These are phyloP conservation scores for Acrobasis suavella DNA, from an alignment of 2,888 invertebrate species.

Conservation along the genomic window DNA sequence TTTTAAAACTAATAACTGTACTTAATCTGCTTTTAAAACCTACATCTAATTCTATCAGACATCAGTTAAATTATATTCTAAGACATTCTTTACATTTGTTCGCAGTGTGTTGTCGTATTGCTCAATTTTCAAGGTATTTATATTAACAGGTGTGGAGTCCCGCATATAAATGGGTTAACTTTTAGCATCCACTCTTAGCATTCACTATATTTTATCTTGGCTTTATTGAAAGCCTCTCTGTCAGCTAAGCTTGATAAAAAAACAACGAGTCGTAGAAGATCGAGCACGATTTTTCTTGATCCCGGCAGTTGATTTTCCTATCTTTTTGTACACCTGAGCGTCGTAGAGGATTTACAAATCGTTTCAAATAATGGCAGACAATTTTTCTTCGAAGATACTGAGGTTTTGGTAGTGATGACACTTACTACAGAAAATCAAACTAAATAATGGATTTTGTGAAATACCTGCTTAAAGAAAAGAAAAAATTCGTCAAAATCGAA, in stretches of 20 bases:
- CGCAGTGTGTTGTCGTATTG: too few relatives aligned
- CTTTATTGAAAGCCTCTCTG: not conserved
- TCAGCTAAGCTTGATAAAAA: not conserved
- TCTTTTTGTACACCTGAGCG: slow-evolving; percentile 5
- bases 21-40: too few relatives aligned
- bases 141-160: not conserved
- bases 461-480: too few relatives aligned
- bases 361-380: slow-evolving; percentile 6
- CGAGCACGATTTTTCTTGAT: slow-evolving; percentile 12
- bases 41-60: too few relatives aligned
- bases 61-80: too few relatives aligned
- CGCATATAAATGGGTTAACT: not conserved
- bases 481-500: too few relatives aligned
- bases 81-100: too few relatives aligned
- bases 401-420: too few relatives aligned
- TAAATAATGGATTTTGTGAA: too few relatives aligned
- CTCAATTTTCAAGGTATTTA: too few relatives aligned
- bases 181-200: not conserved
- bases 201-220: not conserved
- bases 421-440: too few relatives aligned
- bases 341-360: slow-evolving; percentile 13
- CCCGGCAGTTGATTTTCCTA: slow-evolving; percentile 13
- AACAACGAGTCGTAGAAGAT: not conserved
- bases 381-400: not conserved
- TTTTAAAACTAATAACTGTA: too few relatives aligned